Evolutionary conservation across 2,888 invertebrate species (phyloP).

Genomic region (Rhopalosiphum nymphaeae): DNA sequence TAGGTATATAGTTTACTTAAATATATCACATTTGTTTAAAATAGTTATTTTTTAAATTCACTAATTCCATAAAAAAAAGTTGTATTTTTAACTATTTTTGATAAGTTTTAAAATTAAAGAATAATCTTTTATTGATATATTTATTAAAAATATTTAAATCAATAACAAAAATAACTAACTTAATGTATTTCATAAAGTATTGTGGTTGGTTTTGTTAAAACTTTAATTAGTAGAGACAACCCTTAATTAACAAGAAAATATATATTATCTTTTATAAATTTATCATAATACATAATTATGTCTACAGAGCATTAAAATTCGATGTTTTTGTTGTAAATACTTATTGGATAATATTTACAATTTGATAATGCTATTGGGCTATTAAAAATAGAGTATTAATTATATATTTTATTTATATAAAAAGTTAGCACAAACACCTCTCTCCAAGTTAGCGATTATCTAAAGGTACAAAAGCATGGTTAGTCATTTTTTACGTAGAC

Average conservation of each 20-base stretch:
- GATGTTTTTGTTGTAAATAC: constrained; percentile 2
- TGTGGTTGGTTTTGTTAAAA: neutral
- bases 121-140: neutral
- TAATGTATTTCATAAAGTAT: neutral
- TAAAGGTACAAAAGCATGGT: neutral
- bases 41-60: neutral
- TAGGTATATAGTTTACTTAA: neutral
- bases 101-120: neutral
- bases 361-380: neutral
- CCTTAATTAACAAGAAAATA: neutral
- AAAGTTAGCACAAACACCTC: neutral
- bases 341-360: constrained; percentile 1
- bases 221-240: neutral
- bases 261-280: constrained; percentile 3
- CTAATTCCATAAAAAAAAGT: neutral
- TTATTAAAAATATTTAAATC: neutral
- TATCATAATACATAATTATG: neutral
- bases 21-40: neutral
- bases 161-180: neutral
- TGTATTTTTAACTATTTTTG: neutral
- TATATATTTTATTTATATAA: neutral
- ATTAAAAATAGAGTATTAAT: constrained; percentile 25
- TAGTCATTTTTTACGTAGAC: neutral
- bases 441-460: neutral
- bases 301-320: constrained; percentile 24